Evolutionary conservation across 2,888 invertebrate genomes (phyloP), one percentile per base, ranked within the genome.

Genomic region (Napeogenes inachia): DNA sequence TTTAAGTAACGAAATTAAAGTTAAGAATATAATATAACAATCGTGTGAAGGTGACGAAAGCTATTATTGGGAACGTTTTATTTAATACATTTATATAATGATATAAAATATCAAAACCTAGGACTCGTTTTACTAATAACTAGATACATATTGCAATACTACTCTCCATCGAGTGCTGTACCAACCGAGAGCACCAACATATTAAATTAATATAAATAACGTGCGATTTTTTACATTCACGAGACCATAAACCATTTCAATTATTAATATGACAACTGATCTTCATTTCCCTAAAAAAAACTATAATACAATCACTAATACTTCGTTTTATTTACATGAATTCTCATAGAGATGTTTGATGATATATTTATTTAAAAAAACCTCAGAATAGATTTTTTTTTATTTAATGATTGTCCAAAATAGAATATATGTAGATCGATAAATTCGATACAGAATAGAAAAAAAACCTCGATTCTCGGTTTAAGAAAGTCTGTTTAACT

Each of bases 171-270:
- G 12, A 10, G 42, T 42, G 42, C 42, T 42, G 8, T n/a, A n/a
- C n/a, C n/a, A n/a, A n/a, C n/a, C n/a, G n/a, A n/a, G n/a, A n/a
- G 10, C 10, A 10, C 42, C 42, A 42, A 2, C 42, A 42, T 8
- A 50, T 30, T 50, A 30, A 21, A 50, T 50, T 50, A 21, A 30
- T 30, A 50, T 50, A 50, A 50, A 50, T 50, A 50, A 50, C 12
- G 21, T 47, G n/a, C 21, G 21, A 21, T 21, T 47, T n/a, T 21
- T 21, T n/a, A 10, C 50, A 50, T 50, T 50, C 50, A 30, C 50
- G 10, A 30, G 30, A 50, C 6, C 13, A 6, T 47, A 13, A n/a
- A 21, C 13, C 21, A 47, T n/a, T 47, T 6, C 21, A 13, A 13
- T 47, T 6, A 13, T 21, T 13, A 4, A 13, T 47, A 47, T 47